phyloP scores from a whole-genome alignment of 2,797 vertebrate species.

The Chelidonichthys spinosus region DNA sequence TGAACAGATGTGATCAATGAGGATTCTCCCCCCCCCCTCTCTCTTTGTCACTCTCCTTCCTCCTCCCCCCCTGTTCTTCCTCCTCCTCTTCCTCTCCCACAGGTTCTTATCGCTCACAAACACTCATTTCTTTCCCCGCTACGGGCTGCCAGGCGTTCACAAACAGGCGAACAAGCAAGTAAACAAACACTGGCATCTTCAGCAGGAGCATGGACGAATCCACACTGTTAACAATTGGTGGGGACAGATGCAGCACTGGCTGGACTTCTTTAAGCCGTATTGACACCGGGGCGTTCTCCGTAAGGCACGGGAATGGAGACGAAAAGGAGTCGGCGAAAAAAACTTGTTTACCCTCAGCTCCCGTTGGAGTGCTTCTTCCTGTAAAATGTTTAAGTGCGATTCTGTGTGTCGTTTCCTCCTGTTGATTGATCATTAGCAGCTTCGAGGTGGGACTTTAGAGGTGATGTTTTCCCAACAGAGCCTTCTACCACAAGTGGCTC shows the following conservation, averaged over 20 bases:
- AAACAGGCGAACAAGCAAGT: slow-evolving; percentile 47
- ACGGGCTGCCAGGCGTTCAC: slow-evolving; percentile 55
- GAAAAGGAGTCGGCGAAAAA: slow-evolving; percentile 11
- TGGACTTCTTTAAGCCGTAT: slow-evolving; percentile 66
- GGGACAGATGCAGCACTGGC: slow-evolving; percentile 59
- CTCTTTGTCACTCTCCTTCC: slow-evolving; percentile 45
- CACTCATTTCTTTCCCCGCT: slow-evolving; percentile 65
- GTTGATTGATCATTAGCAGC: slow-evolving; percentile 64
- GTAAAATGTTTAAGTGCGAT: slow-evolving; percentile 32
- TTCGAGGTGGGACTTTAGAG: slow-evolving; percentile 45
- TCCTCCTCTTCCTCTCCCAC: slow-evolving; percentile 58
- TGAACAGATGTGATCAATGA: slow-evolving; percentile 72
- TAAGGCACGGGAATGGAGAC: slow-evolving; percentile 31
- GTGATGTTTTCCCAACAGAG: slow-evolving; percentile 50
- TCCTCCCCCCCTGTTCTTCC: slow-evolving; percentile 38
- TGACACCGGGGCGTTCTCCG: slow-evolving; percentile 53
- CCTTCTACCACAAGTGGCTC: slow-evolving; percentile 52
- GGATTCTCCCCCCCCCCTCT: slow-evolving; percentile 44
- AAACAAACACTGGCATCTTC: slow-evolving; percentile 62
- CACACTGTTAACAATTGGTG: slow-evolving; percentile 61
- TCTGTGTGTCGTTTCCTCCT: slow-evolving; percentile 42
- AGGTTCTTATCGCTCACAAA: slow-evolving; percentile 73
- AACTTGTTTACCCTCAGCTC: slow-evolving; percentile 42
- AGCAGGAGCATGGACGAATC: slow-evolving; percentile 54
- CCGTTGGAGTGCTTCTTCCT: slow-evolving; percentile 21